These are phyloP conservation scores for Alfaro cultratus DNA, from an alignment of 2,797 vertebrate species.

Conservation along the genomic window DNA sequence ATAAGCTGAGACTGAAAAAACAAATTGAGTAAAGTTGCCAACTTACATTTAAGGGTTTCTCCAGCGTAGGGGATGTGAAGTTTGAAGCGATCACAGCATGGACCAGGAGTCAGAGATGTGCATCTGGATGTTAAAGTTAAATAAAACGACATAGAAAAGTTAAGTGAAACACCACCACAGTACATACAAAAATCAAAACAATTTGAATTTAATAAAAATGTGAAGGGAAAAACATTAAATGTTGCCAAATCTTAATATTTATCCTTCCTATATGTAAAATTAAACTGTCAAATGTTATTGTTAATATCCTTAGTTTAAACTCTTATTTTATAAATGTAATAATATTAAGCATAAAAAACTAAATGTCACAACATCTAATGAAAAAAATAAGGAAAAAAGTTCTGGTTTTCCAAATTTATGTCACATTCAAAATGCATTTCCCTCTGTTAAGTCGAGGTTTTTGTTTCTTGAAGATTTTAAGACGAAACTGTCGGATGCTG, in stretches of 20 bases:
- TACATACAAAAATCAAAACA: neutral
- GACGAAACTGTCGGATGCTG: neutral
- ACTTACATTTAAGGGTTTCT: conserved; percentile 98
- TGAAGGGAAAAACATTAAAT: neutral
- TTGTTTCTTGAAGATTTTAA: neutral
- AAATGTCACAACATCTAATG: neutral
- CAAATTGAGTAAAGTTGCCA: neutral
- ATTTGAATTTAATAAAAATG: neutral
- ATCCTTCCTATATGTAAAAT: neutral
- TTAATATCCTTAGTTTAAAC: neutral
- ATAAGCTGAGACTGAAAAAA: conserved; percentile 2
- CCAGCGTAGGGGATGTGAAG: conserved; percentile 98
- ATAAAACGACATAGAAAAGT: conserved; percentile 11
- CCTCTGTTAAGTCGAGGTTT: neutral
- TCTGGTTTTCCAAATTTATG: neutral
- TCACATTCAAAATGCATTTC: neutral
- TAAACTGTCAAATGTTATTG: neutral
- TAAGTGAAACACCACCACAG: neutral
- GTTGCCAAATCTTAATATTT: neutral
- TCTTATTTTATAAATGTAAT: neutral
- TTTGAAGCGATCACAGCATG: conserved; percentile 98
- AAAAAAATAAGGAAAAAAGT: neutral
- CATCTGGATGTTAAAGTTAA: conserved; percentile 79
- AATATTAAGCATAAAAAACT: neutral
- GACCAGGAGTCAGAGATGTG: conserved; percentile 92